Conservation (phyloP, 1,140 invertebrate genomes). For the Nylanderia fulva region DNA sequence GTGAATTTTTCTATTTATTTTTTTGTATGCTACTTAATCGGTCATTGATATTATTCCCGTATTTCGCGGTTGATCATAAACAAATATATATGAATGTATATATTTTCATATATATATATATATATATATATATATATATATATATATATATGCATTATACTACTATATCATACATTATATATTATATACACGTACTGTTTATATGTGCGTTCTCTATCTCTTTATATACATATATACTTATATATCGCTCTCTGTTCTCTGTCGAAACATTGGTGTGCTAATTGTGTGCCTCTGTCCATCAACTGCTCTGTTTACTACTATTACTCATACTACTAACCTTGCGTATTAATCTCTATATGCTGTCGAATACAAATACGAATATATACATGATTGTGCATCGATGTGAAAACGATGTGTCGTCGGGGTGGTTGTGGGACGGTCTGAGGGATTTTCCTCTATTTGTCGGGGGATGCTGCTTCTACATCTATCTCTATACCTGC, state of each 20-base stretch:
- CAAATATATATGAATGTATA: constrained; percentile 34
- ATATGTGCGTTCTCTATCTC: constrained; percentile 63
- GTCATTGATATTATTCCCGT: neutral
- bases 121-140: constrained; percentile 1
- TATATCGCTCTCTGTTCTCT: constrained; percentile 61
- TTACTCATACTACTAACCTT: constrained; percentile 65
- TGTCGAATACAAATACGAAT: constrained; percentile 65
- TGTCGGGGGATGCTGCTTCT: constrained; percentile 48
- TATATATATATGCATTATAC: constrained; percentile 15
- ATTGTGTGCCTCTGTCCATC: constrained; percentile 85
- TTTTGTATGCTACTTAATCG: constrained; percentile 14
- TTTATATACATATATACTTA: constrained; percentile 35
- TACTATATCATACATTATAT: no score
- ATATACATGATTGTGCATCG: constrained; percentile 30
- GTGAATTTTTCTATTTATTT: constrained; percentile 16
- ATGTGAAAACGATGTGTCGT: constrained; percentile 24
- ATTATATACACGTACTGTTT: constrained; percentile 47
- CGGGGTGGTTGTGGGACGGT: no score
- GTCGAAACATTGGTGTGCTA: constrained; percentile 83
- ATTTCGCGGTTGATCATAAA: constrained; percentile 22
- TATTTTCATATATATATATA: constrained; percentile 9
- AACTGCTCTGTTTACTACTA: constrained; percentile 81
- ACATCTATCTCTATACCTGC: constrained; percentile 40
- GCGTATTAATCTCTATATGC: constrained; percentile 75
- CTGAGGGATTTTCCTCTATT: no score